Conservation (phyloP, 2,113 vertebrate species). For the Eonycteris spelaea region DNA sequence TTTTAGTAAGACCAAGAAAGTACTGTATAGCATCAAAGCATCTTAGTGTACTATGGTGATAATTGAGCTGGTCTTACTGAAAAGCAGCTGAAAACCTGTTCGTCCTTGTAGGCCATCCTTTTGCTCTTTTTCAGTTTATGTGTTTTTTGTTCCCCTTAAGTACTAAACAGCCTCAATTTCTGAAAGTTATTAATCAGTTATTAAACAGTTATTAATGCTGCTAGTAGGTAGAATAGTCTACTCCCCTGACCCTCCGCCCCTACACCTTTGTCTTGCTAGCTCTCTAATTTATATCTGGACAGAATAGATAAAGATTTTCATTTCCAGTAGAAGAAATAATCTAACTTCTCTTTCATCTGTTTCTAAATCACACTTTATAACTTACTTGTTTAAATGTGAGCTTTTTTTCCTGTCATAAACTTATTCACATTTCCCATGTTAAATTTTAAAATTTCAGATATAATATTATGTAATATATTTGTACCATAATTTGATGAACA, state of each 20-base stretch:
- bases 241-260: background rate
- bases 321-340: background rate
- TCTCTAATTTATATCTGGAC: background rate
- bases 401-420: background rate
- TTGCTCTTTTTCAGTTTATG: background rate
- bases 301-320: background rate
- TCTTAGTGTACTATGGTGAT: background rate
- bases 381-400: background rate
- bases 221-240: background rate
- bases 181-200: background rate
- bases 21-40: background rate
- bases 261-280: too few relatives aligned
- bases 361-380: background rate
- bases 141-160: background rate
- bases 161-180: background rate
- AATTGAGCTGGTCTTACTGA: background rate
- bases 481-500: background rate
- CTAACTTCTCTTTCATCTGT: background rate
- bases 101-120: background rate
- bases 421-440: background rate
- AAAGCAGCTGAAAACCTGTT: background rate
- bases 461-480: background rate
- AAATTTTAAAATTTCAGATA: background rate
- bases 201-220: background rate
- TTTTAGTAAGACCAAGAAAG: background rate